These are phyloP conservation scores for Uria aalge DNA, from an alignment of 2,113 vertebrate genomes.

Conservation along the genomic window DNA sequence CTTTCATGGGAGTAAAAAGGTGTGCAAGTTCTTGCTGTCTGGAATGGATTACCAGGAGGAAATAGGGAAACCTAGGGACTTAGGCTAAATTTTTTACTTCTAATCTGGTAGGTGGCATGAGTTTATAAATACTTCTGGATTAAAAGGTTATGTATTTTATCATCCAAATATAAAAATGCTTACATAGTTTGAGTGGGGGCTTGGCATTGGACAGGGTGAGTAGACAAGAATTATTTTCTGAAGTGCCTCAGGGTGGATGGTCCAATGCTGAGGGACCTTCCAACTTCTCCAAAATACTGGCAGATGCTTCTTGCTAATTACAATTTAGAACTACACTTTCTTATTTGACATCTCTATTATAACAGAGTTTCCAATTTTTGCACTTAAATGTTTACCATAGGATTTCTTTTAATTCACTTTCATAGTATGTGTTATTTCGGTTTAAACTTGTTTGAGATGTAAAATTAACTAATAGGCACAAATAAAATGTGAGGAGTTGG, in stretches of 20 bases:
- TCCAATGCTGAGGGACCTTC: not conserved
- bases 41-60: not conserved
- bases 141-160: not conserved
- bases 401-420: not conserved
- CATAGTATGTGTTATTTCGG: not conserved
- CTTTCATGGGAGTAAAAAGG: not conserved
- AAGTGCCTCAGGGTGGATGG: not conserved
- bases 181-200: not conserved
- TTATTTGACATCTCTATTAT: not conserved
- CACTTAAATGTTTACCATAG: not conserved
- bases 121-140: not conserved
- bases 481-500: not conserved
- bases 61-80: not conserved
- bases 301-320: not conserved
- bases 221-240: not conserved
- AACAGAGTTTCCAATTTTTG: not conserved
- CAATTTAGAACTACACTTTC: not conserved
- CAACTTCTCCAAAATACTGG: not conserved
- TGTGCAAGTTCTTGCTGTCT: not conserved
- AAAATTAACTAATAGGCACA: not conserved
- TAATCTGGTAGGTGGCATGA: not conserved
- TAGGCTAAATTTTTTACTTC: not conserved
- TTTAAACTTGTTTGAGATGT: not conserved
- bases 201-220: not conserved
- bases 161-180: not conserved